Conservation (phyloP, 2,888 invertebrate genomes). For the Mongoloraphidia duomilia region DNA sequence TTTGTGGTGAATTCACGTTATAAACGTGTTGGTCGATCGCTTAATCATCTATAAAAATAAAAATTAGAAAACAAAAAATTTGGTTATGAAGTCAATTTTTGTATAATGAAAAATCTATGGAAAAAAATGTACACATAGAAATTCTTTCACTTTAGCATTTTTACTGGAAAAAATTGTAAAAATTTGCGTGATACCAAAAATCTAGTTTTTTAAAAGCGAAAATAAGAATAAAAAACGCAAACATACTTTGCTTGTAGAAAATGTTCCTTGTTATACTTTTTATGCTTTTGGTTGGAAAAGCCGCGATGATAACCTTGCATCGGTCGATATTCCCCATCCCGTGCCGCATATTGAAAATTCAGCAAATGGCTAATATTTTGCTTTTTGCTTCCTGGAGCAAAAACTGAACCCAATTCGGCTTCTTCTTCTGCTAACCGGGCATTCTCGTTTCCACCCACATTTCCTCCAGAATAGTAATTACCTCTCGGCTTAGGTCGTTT, state of each 20-base stretch:
- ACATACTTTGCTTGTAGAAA: slow-evolving; percentile 87
- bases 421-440: slow-evolving; percentile 44
- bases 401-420: slow-evolving; percentile 71
- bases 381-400: slow-evolving; percentile 74
- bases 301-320: slow-evolving; percentile 23
- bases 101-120: slow-evolving; percentile 1
- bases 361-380: slow-evolving; percentile 87
- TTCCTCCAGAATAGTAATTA: slow-evolving; percentile 33
- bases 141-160: too few relatives aligned
- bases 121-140: neutral
- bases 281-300: slow-evolving; percentile 41
- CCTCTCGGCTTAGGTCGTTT: slow-evolving; percentile 60
- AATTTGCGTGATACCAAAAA: neutral
- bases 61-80: too few relatives aligned
- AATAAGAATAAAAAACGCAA: slow-evolving; percentile 9
- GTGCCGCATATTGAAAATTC: slow-evolving; percentile 73
- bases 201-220: slow-evolving; percentile 3
- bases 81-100: too few relatives aligned
- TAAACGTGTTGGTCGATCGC: too few relatives aligned
- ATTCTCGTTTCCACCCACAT: slow-evolving; percentile 53
- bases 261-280: slow-evolving; percentile 76
- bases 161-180: too few relatives aligned
- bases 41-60: too few relatives aligned
- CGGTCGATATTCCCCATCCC: slow-evolving; percentile 28
- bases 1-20: too few relatives aligned